These are phyloP conservation scores for Papilio helenus DNA, from an alignment of 1,140 invertebrate species.

Conservation along the genomic window DNA sequence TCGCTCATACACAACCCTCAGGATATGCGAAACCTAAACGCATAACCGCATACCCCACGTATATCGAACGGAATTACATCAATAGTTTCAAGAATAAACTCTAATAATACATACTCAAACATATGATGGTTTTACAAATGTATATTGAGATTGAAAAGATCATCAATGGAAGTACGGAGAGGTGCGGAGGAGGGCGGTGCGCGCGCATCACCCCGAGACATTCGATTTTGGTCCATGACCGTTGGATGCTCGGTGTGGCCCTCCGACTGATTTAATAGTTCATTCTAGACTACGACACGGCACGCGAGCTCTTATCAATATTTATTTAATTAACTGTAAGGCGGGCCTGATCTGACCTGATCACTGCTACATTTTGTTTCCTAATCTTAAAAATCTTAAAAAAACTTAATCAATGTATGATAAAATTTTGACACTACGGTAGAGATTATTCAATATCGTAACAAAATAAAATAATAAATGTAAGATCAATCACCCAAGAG, in stretches of 20 bases:
- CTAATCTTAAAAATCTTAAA: not conserved
- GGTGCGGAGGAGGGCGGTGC: slow-evolving; percentile 70
- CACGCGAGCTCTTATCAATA: slow-evolving; percentile 58
- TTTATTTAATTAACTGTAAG: slow-evolving; percentile 43
- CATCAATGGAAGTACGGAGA: slow-evolving; percentile 77
- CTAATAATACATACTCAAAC: not conserved
- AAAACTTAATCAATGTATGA: not conserved
- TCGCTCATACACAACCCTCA: slow-evolving; percentile 42
- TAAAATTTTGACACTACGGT: not conserved
- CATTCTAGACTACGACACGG: slow-evolving; percentile 69
- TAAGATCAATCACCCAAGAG: not conserved
- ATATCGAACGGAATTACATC: not conserved
- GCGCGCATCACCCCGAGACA: slow-evolving; percentile 78
- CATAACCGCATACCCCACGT: not conserved
- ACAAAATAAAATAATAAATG: not conserved
- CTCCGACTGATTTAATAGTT: slow-evolving; percentile 79
- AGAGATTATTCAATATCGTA: not conserved
- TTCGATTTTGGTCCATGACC: slow-evolving; percentile 84
- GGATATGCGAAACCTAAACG: not conserved
- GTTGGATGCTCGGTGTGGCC: slow-evolving; percentile 80
- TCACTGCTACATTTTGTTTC: slow-evolving; percentile 11
- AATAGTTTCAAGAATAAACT: not conserved
- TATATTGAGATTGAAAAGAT: slow-evolving; percentile 74
- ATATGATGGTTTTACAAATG: slow-evolving; percentile 36
- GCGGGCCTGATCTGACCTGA: not conserved